phyloP scores from a whole-genome alignment of 1,140 invertebrate genomes.

The Idris sp. region DNA sequence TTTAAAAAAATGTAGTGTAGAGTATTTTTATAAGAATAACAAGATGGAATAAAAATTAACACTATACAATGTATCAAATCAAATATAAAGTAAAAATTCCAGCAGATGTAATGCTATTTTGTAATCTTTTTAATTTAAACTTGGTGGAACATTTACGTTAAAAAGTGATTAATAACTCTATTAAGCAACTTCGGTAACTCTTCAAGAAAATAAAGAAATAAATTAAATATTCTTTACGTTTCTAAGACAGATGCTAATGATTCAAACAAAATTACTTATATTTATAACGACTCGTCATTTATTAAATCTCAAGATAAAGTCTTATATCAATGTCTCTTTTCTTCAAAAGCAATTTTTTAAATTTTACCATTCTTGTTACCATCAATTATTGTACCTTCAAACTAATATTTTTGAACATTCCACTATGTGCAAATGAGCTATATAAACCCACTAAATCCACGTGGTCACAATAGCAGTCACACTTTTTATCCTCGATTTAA shows the following conservation, averaged over 20 bases:
- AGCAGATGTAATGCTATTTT: too few relatives aligned
- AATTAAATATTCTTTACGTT: too few relatives aligned
- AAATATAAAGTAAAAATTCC: too few relatives aligned
- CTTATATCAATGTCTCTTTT: not conserved
- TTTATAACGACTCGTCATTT: constrained; percentile 9
- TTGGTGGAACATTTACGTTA: too few relatives aligned
- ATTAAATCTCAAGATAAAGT: constrained; percentile 18
- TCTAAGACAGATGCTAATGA: constrained; percentile 4
- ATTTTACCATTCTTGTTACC: constrained; percentile 7
- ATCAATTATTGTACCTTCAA: constrained; percentile 25
- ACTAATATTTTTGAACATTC: constrained; percentile 19
- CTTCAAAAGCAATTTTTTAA: not conserved
- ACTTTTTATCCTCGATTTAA: constrained; percentile 47
- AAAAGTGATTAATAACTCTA: too few relatives aligned
- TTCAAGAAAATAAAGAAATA: too few relatives aligned
- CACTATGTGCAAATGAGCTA: constrained; percentile 30
- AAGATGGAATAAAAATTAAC: too few relatives aligned
- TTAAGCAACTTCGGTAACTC: too few relatives aligned
- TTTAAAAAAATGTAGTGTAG: too few relatives aligned
- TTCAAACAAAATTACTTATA: constrained; percentile 22
- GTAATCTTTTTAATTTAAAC: too few relatives aligned
- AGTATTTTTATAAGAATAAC: too few relatives aligned
- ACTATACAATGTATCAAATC: too few relatives aligned
- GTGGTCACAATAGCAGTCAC: constrained; percentile 29
- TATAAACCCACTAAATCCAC: constrained; percentile 39